phyloP scores from a whole-genome alignment of 2,113 vertebrate genomes.

The Callipepla californica region DNA sequence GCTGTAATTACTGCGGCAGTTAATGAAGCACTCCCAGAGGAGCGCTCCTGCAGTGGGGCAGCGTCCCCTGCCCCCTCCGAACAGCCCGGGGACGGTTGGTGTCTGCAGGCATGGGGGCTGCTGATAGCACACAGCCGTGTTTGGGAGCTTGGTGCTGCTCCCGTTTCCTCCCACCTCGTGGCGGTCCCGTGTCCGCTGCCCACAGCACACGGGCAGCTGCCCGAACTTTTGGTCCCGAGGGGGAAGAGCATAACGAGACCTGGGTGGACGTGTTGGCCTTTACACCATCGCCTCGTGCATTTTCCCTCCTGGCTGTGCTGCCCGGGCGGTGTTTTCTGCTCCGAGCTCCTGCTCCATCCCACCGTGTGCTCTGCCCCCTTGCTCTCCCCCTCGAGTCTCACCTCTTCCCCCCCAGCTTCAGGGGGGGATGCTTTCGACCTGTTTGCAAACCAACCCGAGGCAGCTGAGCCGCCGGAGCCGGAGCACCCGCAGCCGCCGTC shows the following conservation, averaged over 20 bases:
- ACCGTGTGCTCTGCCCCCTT: background rate
- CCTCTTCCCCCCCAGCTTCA: constrained; percentile 63
- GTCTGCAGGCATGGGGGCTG: background rate
- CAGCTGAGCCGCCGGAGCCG: constrained; percentile 61
- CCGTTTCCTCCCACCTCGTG: background rate
- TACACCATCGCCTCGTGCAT: background rate
- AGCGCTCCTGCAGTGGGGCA: background rate
- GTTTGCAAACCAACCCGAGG: constrained; percentile 78
- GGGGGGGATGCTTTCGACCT: constrained; percentile 78
- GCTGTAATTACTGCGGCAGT: background rate
- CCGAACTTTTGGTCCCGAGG: background rate
- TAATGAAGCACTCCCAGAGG: background rate
- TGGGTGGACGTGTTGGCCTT: background rate
- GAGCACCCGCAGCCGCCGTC: constrained; percentile 52
- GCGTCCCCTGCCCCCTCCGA: background rate
- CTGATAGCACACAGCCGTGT: background rate
- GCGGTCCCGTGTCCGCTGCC: background rate
- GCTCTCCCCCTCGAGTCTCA: constrained; percentile 42
- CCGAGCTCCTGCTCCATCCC: background rate
- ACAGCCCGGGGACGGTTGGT: background rate
- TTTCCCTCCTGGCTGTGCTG: background rate
- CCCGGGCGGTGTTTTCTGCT: background rate
- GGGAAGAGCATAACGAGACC: background rate
- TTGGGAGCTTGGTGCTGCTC: background rate
- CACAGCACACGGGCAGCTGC: background rate